phyloP scores from a whole-genome alignment of 1,140 invertebrate species.

The Macrosteles quadrilineatus region DNA sequence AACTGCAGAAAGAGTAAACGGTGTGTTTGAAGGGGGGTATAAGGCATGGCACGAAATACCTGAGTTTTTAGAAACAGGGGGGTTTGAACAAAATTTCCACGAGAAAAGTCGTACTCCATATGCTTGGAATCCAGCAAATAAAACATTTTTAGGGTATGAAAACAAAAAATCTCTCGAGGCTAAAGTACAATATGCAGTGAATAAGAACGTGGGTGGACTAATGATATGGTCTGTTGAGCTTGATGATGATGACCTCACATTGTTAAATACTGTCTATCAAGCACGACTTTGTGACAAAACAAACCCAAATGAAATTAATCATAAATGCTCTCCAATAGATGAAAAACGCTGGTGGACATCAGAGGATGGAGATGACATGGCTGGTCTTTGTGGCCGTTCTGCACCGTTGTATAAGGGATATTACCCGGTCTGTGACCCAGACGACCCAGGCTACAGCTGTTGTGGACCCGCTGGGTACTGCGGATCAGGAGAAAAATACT shows the following conservation, averaged over 20 bases:
- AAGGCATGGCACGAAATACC: constrained; percentile 28
- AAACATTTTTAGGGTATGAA: constrained; percentile 37
- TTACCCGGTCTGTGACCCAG: constrained; percentile 39
- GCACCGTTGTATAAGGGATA: constrained; percentile 40
- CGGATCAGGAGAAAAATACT: constrained; percentile 36
- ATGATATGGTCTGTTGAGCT: constrained; percentile 39
- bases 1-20: constrained; percentile 29
- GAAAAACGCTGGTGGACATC: constrained; percentile 41
- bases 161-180: constrained; percentile 30
- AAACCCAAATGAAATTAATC: constrained; percentile 31
- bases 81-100: constrained; percentile 31
- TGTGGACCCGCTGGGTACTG: constrained; percentile 38
- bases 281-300: constrained; percentile 29
- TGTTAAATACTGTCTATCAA: constrained; percentile 28
- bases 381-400: constrained; percentile 36
- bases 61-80: constrained; percentile 26
- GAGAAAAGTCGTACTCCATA: constrained; percentile 34
- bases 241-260: constrained; percentile 34
- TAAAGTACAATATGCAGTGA: constrained; percentile 35
- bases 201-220: constrained; percentile 37
- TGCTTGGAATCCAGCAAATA: constrained; percentile 29
- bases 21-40: constrained; percentile 36
- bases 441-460: constrained; percentile 39
- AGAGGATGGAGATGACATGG: constrained; percentile 34
- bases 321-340: constrained; percentile 37